A percentile compares a stretch with the other conserved stretches of the same genome.
Evolutionary conservation across 2,113 vertebrate species (phyloP).

Genomic region (Cairina moschata): DNA sequence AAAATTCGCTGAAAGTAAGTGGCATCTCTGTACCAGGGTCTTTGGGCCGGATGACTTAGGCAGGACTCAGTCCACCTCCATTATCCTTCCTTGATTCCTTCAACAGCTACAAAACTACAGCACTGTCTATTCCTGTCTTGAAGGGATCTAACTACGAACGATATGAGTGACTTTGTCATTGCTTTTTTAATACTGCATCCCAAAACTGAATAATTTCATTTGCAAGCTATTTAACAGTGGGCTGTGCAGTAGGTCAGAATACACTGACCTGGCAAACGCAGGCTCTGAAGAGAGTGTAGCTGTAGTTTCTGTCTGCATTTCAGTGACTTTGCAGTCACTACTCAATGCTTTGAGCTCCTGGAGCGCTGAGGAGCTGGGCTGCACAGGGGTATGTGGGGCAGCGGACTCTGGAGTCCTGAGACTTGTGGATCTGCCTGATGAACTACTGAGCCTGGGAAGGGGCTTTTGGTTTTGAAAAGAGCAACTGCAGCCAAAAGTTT

Average conservation of each 20-base stretch:
- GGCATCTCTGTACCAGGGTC: not conserved
- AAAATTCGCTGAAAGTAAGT: not conserved
- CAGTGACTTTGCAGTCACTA: not conserved
- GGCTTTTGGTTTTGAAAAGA: not conserved
- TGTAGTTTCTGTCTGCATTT: not conserved
- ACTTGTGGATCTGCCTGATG: not conserved
- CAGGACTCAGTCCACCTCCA: not conserved
- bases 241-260: not conserved
- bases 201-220: not conserved
- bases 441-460: not conserved
- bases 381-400: not conserved
- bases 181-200: not conserved
- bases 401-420: not conserved
- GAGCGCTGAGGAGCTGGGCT: not conserved
- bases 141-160: not conserved
- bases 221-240: not conserved
- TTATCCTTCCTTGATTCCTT: not conserved
- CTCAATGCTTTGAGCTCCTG: not conserved
- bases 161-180: not conserved
- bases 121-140: not conserved
- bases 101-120: not conserved
- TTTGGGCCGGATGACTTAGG: not conserved
- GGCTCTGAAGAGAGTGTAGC: not conserved
- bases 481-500: not conserved
- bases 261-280: not conserved